Conservation (phyloP, 1,140 invertebrate species). For the Venturia canescens region DNA sequence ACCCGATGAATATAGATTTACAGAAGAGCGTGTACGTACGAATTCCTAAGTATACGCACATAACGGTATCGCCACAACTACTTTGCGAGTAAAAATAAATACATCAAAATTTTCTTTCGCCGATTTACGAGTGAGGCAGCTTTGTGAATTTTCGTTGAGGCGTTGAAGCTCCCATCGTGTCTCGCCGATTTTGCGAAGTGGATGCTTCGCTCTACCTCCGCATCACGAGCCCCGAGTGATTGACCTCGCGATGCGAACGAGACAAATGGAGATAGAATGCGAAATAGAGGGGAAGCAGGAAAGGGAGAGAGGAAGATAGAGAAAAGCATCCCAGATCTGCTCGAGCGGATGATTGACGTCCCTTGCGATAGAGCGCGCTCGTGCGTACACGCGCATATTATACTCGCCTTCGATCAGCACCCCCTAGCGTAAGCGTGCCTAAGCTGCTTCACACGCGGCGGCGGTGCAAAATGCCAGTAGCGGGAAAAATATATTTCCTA, state of each 20-base stretch:
- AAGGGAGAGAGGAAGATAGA: constrained; percentile 39
- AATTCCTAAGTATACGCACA: neutral
- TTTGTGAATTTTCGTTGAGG: neutral
- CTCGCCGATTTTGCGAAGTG: constrained; percentile 33
- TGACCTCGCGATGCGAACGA: constrained; percentile 50
- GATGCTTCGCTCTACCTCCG: constrained; percentile 23
- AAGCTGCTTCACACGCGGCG: constrained; percentile 3
- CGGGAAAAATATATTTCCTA: constrained; percentile 24
- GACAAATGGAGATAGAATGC: constrained; percentile 13
- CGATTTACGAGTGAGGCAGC: constrained; percentile 17
- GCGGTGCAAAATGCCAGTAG: neutral
- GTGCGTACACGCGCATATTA: constrained; percentile 1
- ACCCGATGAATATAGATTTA: neutral
- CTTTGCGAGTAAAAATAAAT: constrained; percentile 39
- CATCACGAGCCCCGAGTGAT: constrained; percentile 42
- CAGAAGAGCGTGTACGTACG: neutral
- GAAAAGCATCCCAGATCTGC: constrained; percentile 31
- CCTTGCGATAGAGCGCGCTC: constrained; percentile 56
- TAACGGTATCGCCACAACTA: constrained; percentile 15
- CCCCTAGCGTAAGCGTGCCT: neutral
- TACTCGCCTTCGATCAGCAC: constrained; percentile 5
- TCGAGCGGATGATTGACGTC: constrained; percentile 64
- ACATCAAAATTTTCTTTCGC: constrained; percentile 33
- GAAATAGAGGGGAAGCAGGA: constrained; percentile 33
- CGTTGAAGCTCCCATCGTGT: constrained; percentile 29